Evolutionary conservation across 2,113 vertebrate species (phyloP), one percentile per base, ranked within the genome.

Genomic region (Columba janthina): DNA sequence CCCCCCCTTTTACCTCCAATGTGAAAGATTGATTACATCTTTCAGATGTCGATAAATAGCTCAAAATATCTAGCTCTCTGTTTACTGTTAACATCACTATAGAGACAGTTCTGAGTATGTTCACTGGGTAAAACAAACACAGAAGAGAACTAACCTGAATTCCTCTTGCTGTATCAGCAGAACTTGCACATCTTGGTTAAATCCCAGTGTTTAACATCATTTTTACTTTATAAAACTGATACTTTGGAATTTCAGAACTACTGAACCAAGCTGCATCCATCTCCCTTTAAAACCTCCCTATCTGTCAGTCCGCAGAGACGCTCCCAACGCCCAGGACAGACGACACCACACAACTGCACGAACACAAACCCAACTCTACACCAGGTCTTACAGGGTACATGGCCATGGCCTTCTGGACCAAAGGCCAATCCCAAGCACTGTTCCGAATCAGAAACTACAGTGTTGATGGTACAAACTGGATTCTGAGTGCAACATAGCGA

Each of bases 361-460:
- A 28, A 53, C 0, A 0, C 60, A 87, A 56, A 51, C 29, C 9
- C 44, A 73, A 56, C 26, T 38, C 3, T 7, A 3, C 14, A 10
- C 34, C n/a, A 32, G 29, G 42, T 48, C 67, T 72, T n/a, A 28
- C 11, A 42, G 62, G 36, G 22, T 9, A 32, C 32, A 8, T 7
- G 24, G 51, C 24, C 50, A 25, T 44, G 29, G 17, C 51, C 34
- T 40, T 40, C 28, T 61, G 66, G 22, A 50, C 5, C 20, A 70
- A 19, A 71, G 42, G n/a, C n/a, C 46, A 29, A 50, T 31, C 36
- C 42, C 11, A 0, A 67, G 36, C 56, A n/a, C 34, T 4, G 4
- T 20, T 61, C 44, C 42, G 44, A 75, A 75, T 20, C n/a, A 12
- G 25, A 40, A 79, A 42, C 31, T 34, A 24, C 29, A 11, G 7